A percentile compares a stretch with the other conserved stretches of the same genome.
Evolutionary conservation across 2,888 invertebrate genomes (phyloP).

Genomic region (Drosophila neonasuta): DNA sequence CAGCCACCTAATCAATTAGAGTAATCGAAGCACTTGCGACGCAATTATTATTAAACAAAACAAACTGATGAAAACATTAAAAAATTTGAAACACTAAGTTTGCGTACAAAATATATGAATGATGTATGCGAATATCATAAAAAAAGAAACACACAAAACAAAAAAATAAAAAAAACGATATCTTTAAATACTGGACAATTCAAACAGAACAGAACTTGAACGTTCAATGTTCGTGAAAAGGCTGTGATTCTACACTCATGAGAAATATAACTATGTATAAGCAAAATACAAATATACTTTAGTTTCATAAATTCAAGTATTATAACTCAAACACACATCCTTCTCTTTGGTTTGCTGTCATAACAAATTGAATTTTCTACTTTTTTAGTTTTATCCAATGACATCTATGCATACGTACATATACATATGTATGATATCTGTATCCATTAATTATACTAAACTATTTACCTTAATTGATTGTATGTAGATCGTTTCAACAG

Average conservation of each 20-base stretch:
- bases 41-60: slow-evolving; percentile 58
- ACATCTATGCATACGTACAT: slow-evolving; percentile 14
- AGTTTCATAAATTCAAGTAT: slow-evolving; percentile 61
- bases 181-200: slow-evolving; percentile 67
- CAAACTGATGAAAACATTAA: slow-evolving; percentile 42
- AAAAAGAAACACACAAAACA: slow-evolving; percentile 1
- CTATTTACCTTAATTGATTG: slow-evolving; percentile 53
- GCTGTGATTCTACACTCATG: slow-evolving; percentile 79
- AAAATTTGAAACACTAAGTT: slow-evolving; percentile 29
- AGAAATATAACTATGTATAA: slow-evolving; percentile 62
- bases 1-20: slow-evolving; percentile 51
- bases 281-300: slow-evolving; percentile 31
- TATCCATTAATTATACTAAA: slow-evolving; percentile 63
- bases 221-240: slow-evolving; percentile 69
- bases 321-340: slow-evolving; percentile 23
- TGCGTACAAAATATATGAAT: slow-evolving; percentile 40
- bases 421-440: slow-evolving; percentile 28
- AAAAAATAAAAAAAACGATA: slow-evolving; percentile 31
- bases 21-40: slow-evolving; percentile 26
- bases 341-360: slow-evolving; percentile 50
- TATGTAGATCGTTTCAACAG: slow-evolving; percentile 53
- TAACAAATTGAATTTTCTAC: slow-evolving; percentile 53
- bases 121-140: slow-evolving; percentile 35
- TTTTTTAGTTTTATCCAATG: slow-evolving; percentile 52
- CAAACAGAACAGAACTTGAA: slow-evolving; percentile 57